Base-by-base conservation (phyloP, 2,888 invertebrate genomes). In the Norana najaformis region DNA sequence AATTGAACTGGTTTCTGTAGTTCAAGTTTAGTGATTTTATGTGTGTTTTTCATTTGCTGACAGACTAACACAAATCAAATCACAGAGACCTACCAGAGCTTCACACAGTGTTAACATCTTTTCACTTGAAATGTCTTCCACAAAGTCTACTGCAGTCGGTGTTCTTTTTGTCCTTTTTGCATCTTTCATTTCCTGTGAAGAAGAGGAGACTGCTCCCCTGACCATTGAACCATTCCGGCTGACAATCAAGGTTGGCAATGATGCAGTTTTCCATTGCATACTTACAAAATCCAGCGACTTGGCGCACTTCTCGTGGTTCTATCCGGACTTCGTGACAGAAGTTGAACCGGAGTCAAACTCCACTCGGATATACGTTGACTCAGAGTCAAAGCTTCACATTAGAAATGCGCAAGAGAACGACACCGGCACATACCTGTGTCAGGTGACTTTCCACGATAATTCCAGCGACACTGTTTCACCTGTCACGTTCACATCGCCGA, bases 251-350 rank as follows among this genome's bases (percentile, higher is more conserved):
- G 85, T 85, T 23, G 85, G 85, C 18, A 85, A 35, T 23, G 85
- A 36, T 0, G 85, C 36, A 85, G 18, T 30, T 37, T 85, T 85
- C 37, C 13, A 5, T 0, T 85, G 85, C 85, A 35, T 23, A 1
- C 4, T 36, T 36, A 23, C 18, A 6, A 20, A 16, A 2, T 2
- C 36, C 11, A 16, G 13, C 23, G 35, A 35, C 37, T 30, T 37
- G 8, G 34, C 37, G 20, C 35, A 23, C 85, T 13, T 85, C 18
- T 85, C 36, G 23, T 85, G 85, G 85, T 85, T 36, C 85, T 85
- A 85, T 85, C 85, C 85, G 23, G 85, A 85, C 85, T 35, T 35
- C 11, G 85, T 85, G 85, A 85, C 85, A 23, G 36, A 85, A 85
- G 36, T 85, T 8, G 23, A 8, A 23, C 85, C 36, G 18, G 85